A percentile compares a stretch with the other conserved stretches of the same genome.
phyloP scores from a whole-genome alignment of 2,888 invertebrate species.

The Sympetrum striolatum region DNA sequence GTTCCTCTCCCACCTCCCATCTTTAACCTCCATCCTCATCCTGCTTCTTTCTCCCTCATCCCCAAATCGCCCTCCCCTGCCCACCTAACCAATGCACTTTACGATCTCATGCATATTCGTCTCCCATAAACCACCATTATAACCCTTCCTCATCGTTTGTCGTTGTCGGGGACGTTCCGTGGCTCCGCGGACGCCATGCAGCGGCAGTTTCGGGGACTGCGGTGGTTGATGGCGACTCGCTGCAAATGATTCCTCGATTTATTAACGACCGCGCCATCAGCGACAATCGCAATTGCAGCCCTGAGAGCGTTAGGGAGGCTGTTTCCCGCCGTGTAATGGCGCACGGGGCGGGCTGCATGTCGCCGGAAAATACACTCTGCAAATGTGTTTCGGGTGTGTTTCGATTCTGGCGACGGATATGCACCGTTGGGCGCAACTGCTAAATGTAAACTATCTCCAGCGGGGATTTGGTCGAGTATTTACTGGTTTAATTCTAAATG shows the following conservation, averaged over 20 bases:
- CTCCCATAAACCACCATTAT: slow-evolving; percentile 28
- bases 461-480: background rate
- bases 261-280: slow-evolving; percentile 8
- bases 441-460: background rate
- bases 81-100: slow-evolving; percentile 16
- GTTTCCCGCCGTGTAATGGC: background rate
- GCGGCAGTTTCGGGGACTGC: background rate
- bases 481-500: too few relatives aligned
- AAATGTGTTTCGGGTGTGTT: background rate
- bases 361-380: background rate
- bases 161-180: background rate
- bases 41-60: background rate
- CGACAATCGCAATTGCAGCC: background rate
- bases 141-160: slow-evolving; percentile 6
- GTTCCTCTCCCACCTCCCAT: background rate
- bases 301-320: background rate
- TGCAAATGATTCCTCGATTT: slow-evolving; percentile 9
- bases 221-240: background rate
- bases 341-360: background rate
- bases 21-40: background rate
- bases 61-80: background rate
- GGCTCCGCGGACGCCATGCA: background rate
- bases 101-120: slow-evolving; percentile 27
- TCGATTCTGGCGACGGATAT: background rate
- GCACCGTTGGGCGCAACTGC: background rate